Base-by-base conservation (phyloP, 2,113 vertebrate species). In the Hyaena hyaena region DNA sequence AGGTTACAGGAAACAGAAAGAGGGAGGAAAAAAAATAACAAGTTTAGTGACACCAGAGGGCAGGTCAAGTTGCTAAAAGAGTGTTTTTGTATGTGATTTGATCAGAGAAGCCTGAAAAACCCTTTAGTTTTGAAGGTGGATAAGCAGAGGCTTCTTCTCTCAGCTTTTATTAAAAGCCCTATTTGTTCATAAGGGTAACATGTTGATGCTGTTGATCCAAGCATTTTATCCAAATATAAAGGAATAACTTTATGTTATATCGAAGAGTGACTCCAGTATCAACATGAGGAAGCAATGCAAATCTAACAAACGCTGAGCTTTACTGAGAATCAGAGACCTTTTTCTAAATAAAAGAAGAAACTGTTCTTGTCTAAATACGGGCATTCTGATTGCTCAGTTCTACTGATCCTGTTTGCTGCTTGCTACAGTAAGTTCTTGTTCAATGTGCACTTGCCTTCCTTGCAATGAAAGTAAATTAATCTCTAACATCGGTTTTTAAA, bases 391-490 rank as follows among this genome's bases (percentile, higher is more conserved):
- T 55, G 82, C 69, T 90, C 61, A 24, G 74, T 92, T 90, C 77
- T 65, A 65, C 83, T 87, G 82, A 95, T 80, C 45, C 65, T 88
- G 73, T 82, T 92, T 50, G 74, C 55, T 65, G 48, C 82, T 93
- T 74, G 86, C 86, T 95, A 88, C 83, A 90, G 96, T 98, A 96
- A 74, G 50, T 96, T 95, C n/a, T 96, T 50, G 48, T 58, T 83
- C 55, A 63, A 77, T 96, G 77, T 83, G 90, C 80, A 86, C 80
- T 83, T 94, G 71, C 86, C 55, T 68, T 55, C 92, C 96, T 95
- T 79, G 55, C 19, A 91, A 7, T 85, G 66, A 66, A 95, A 94
- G 45, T 55, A 94, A 73, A 39, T 95, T 90, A 95, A 90, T 95
- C 74, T 85, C 58, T 88, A 91, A 92, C 19, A 10, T 1, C 43